Evolutionary conservation across 1,140 invertebrate species (phyloP).

Genomic region (Ylistrum balloti): DNA sequence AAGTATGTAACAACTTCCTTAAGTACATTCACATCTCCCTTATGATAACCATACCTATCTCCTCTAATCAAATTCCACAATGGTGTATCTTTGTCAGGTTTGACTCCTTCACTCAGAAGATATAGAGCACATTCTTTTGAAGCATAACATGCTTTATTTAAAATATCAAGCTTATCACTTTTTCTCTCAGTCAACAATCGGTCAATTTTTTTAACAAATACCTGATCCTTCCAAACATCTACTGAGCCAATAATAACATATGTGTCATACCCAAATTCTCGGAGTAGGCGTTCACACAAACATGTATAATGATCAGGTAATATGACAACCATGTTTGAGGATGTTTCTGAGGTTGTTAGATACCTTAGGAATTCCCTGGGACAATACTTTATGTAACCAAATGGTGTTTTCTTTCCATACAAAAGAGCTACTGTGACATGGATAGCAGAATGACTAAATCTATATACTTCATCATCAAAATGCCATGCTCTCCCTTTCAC

Average conservation of each 20-base stretch:
- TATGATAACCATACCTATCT: too few species aligned
- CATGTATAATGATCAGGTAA: neutral
- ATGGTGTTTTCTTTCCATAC: neutral
- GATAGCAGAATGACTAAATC: neutral
- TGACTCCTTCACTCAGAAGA: too few species aligned
- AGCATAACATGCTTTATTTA: too few species aligned
- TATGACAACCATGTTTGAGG: neutral
- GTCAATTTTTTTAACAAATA: neutral
- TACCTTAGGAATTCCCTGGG: neutral
- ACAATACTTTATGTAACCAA: neutral
- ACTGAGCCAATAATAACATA: neutral
- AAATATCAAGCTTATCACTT: neutral
- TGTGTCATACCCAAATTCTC: neutral
- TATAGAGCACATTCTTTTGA: too few species aligned
- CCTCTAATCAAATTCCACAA: neutral
- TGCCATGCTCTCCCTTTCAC: neutral
- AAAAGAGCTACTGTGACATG: neutral
- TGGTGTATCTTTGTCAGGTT: neutral
- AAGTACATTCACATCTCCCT: too few species aligned
- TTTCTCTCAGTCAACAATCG: neutral
- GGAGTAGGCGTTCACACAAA: neutral
- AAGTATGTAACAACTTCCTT: too few species aligned
- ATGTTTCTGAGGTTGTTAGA: neutral
- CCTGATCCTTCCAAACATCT: neutral
- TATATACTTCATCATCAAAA: neutral